Percentiles rank a stretch among this genome's conserved stretches.
phyloP scores from a whole-genome alignment of 1,140 invertebrate species.

The Rhysida immarginata region DNA sequence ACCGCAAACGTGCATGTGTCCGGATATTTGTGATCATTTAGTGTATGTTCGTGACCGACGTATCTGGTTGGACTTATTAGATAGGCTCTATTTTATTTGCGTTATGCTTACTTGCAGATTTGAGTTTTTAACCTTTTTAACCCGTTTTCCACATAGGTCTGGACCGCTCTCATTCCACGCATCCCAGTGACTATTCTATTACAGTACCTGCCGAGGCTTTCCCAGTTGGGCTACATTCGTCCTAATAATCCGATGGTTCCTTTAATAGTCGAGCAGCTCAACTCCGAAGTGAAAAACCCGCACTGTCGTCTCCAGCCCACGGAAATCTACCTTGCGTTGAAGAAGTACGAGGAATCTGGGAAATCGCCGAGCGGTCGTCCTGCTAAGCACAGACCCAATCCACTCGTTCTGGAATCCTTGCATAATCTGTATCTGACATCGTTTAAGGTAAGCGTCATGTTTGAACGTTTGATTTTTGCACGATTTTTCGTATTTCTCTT shows the following conservation, averaged over 20 bases:
- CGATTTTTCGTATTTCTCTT: too few relatives aligned
- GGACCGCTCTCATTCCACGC: slow-evolving; percentile 41
- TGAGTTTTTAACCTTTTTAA: too few relatives aligned
- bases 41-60: too few relatives aligned
- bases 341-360: slow-evolving; percentile 40
- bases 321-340: slow-evolving; percentile 37
- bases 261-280: slow-evolving; percentile 31
- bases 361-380: slow-evolving; percentile 28
- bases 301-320: slow-evolving; percentile 40
- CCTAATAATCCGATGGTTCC: slow-evolving; percentile 25
- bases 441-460: slow-evolving; percentile 29
- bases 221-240: slow-evolving; percentile 41
- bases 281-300: slow-evolving; percentile 29
- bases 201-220: slow-evolving; percentile 44
- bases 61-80: too few relatives aligned
- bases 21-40: too few relatives aligned
- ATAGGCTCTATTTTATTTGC: too few relatives aligned
- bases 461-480: too few relatives aligned
- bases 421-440: slow-evolving; percentile 28
- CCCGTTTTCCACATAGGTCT: slow-evolving; percentile 34
- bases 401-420: slow-evolving; percentile 26
- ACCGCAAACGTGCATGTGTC: too few relatives aligned
- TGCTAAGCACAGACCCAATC: slow-evolving; percentile 18
- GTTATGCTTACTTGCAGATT: too few relatives aligned
- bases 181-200: slow-evolving; percentile 41